Evolutionary conservation across 92 coral and sea anemone genomes (phyloP), one percentile per base, ranked within the genome.

Genomic region (Montipora capitata): DNA sequence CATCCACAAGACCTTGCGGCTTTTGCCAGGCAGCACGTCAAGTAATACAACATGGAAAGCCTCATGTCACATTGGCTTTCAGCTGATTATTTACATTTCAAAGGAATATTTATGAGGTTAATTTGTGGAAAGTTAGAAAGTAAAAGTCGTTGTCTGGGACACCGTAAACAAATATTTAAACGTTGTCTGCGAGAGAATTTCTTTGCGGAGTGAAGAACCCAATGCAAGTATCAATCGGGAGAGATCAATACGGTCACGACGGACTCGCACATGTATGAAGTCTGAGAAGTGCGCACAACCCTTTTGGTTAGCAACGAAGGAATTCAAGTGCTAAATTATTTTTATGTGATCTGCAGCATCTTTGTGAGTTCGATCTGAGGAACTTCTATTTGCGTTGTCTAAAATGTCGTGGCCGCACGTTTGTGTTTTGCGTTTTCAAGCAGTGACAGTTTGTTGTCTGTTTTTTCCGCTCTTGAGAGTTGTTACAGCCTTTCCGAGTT

Each of bases 301-400:
- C 52, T 42, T 45, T 58, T 76, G 61, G 78, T 43, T 90, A 84
- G 91, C 91, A 90, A 90, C 91, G 78, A 44, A 85, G 84, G 94
- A 90, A 90, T 90, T 65, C 79, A 12, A 38, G 43, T 38, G 56
- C 41, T 74, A 68, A 79, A 59, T 64, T 4, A 12, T 54, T 12
- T 42, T 35, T 40, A 52, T 12, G 52, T 48, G 52, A 27, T 27
- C 35, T 48, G 52, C 52, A 5, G 52, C 52, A 48, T 48, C 52
- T 48, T 48, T 10, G 10, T 5, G 10, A 48, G 54, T 51, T 56
- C 7, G 68, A n/a, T 40, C 77, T 9, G 49, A 48, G 17, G 15
- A 48, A 15, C 14, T 44, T 0, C 14, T 68, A 14, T 15, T 13
- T 58, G 49, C 63, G 8, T 11, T 5, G 0, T 15, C 12, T 61